A percentile compares a stretch with the other conserved stretches of the same genome.
These are phyloP conservation scores for Acanthopagrus latus DNA, from an alignment of 2,797 vertebrate genomes.

Conservation along the genomic window DNA sequence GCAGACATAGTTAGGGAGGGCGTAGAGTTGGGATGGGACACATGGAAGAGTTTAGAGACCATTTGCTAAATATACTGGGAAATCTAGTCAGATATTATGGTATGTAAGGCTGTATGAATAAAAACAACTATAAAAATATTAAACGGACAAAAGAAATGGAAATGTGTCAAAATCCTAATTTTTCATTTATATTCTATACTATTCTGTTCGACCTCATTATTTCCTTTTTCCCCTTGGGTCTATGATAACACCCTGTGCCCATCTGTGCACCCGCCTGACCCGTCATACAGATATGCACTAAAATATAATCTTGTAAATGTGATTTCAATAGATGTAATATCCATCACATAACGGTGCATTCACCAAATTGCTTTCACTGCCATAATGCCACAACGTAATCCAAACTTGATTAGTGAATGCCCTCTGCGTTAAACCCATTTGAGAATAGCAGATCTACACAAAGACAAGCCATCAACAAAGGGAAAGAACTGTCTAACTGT, in stretches of 20 bases:
- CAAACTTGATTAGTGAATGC: slow-evolving; percentile 50
- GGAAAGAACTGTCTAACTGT: neutral
- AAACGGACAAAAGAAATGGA: neutral
- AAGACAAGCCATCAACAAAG: slow-evolving; percentile 8
- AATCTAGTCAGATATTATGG: slow-evolving; percentile 1
- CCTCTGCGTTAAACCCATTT: slow-evolving; percentile 1
- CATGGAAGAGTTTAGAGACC: slow-evolving; percentile 33
- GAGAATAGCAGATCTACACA: slow-evolving; percentile 24
- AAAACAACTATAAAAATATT: neutral
- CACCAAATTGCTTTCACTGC: slow-evolving; percentile 64
- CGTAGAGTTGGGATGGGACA: slow-evolving; percentile 34
- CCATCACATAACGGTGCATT: slow-evolving; percentile 66
- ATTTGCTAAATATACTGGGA: slow-evolving; percentile 23
- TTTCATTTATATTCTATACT: neutral
- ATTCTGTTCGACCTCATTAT: slow-evolving; percentile 20
- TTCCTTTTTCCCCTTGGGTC: slow-evolving; percentile 10
- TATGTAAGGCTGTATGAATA: neutral
- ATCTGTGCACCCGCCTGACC: slow-evolving; percentile 42
- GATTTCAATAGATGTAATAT: slow-evolving; percentile 62
- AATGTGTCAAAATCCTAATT: neutral
- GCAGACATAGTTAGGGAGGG: slow-evolving; percentile 45
- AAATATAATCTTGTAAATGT: slow-evolving; percentile 62
- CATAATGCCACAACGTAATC: slow-evolving; percentile 60
- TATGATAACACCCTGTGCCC: slow-evolving; percentile 24
- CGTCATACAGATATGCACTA: neutral